phyloP scores from a whole-genome alignment of 1,140 invertebrate genomes.

The Pseudomyrmex gracilis region DNA sequence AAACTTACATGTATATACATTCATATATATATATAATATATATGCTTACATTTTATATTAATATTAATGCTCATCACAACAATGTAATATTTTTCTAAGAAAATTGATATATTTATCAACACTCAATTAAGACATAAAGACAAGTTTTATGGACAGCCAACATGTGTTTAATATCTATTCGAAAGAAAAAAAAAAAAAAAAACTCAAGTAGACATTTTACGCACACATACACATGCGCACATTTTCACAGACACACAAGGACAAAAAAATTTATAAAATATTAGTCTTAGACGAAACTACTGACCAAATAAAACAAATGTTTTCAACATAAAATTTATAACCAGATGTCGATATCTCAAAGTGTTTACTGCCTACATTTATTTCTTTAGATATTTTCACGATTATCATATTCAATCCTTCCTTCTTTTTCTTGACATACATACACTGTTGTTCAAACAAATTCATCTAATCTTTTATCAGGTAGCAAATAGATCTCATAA shows the following conservation, averaged over 20 bases:
- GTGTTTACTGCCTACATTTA: background rate
- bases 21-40: slow-evolving; percentile 45
- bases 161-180: slow-evolving; percentile 60
- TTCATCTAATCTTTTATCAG: slow-evolving; percentile 20
- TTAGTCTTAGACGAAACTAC: slow-evolving; percentile 18
- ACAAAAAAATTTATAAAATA: slow-evolving; percentile 25
- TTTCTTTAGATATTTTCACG: slow-evolving; percentile 60
- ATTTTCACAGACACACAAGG: no score
- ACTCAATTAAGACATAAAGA: slow-evolving; percentile 57
- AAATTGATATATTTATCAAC: slow-evolving; percentile 58
- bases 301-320: slow-evolving; percentile 47
- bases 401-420: slow-evolving; percentile 25
- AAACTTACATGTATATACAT: slow-evolving; percentile 48
- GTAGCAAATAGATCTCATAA: slow-evolving; percentile 73
- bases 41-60: slow-evolving; percentile 37
- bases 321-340: slow-evolving; percentile 28
- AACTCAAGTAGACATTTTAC: background rate
- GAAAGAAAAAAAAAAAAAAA: background rate
- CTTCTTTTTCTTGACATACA: slow-evolving; percentile 59
- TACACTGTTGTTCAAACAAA: slow-evolving; percentile 57
- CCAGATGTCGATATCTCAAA: slow-evolving; percentile 32
- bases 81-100: slow-evolving; percentile 53
- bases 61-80: slow-evolving; percentile 53
- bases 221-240: no score
- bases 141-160: slow-evolving; percentile 68